A percentile compares a stretch with the other conserved stretches of the same genome.
Evolutionary conservation across 2,797 vertebrate species (phyloP).

Genomic region (Sebastes steindachneri): DNA sequence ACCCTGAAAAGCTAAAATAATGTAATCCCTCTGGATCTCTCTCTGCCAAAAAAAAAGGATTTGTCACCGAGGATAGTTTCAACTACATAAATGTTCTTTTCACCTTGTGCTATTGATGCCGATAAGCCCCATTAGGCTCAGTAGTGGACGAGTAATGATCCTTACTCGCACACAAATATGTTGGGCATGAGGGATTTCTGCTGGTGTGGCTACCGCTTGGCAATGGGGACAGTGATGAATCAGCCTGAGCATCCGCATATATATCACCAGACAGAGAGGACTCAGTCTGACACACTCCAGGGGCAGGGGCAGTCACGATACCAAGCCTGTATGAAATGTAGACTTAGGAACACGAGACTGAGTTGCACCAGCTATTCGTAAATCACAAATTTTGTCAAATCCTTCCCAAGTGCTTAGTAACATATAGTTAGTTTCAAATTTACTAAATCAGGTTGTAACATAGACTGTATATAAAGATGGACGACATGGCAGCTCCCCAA

Average conservation of each 20-base stretch:
- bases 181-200: neutral
- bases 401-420: neutral
- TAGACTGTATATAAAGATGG: neutral
- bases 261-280: constrained; percentile 22
- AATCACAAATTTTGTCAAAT: neutral
- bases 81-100: neutral
- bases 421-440: neutral
- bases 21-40: neutral
- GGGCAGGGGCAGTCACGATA: neutral
- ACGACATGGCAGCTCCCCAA: neutral
- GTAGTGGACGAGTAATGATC: constrained; percentile 27
- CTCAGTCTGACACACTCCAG: constrained; percentile 8
- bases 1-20: neutral
- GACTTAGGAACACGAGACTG: neutral
- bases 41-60: constrained; percentile 2
- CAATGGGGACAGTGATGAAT: constrained; percentile 41
- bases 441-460: neutral
- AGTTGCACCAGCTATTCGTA: neutral
- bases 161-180: neutral
- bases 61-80: neutral
- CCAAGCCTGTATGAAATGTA: neutral
- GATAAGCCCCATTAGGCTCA: constrained; percentile 27
- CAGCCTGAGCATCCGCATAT: constrained; percentile 20
- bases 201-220: neutral
- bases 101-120: constrained; percentile 1